Base-by-base conservation (phyloP, 2,797 vertebrate genomes). In the Setipinna tenuifilis region DNA sequence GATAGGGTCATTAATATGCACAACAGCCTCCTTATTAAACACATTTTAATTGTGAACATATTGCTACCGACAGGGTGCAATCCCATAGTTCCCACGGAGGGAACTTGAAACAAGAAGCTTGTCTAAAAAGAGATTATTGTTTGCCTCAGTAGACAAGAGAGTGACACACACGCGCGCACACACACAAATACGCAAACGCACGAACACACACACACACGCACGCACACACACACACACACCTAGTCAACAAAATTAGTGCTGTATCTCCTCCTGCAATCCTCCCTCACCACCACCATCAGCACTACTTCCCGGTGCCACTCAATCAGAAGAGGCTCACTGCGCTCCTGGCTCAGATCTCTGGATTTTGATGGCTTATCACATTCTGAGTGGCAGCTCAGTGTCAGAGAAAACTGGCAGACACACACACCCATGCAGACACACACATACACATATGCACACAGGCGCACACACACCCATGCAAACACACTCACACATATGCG, bases 231-330 rank as follows among this genome's bases (percentile, higher is more conserved):
- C 54, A 85, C 71, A 85, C 86, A 89, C 91, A 93, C 92, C 90
- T 91, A 93, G 93, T 94, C 95, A 95, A 94, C 93, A 95, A 92
- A 92, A 95, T 94, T 92, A 92, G 92, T 93, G 93, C 94, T 87
- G 92, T 90, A 88, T 91, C 92, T 90, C 90, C 89, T 87, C 89
- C 90, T 21, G 71, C 35, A 19, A 44, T 44, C 17, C 71, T 25
- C 35, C 31, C 19, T 87, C 93, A 93, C 91, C 89, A 87, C 87
- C 87, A 84, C 89, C 90, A 89, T 89, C 83, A 90, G 87, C 92
- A 91, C 89, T 90, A 88, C 90, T 92, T 23, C 10, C 50, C 82
- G 35, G 41, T 21, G 25, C 68, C 82, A 81, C 28, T 44, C 58
- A 83, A 81, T 83, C n/a, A 44, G 44, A 83, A 23, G 88, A 11